phyloP scores from a whole-genome alignment of 1,140 invertebrate species.

The Drosophila pseudoobscura region DNA sequence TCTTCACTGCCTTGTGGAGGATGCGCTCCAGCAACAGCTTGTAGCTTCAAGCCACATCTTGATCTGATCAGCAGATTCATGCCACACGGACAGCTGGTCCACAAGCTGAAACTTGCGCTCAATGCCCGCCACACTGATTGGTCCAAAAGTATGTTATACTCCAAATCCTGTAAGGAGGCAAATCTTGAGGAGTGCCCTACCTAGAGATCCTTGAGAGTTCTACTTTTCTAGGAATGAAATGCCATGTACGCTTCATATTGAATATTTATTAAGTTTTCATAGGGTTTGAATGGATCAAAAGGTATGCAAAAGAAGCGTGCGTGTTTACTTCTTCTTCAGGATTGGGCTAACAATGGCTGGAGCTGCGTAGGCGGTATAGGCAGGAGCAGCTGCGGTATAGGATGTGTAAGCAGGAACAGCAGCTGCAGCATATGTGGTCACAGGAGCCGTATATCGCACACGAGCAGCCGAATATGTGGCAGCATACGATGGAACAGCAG shows the following conservation, averaged over 20 bases:
- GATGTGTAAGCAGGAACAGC: conserved; percentile 10
- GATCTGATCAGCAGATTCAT: conserved; percentile 67
- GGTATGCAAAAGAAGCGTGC: neutral
- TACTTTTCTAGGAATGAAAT: too few species aligned
- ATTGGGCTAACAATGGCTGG: conserved; percentile 48
- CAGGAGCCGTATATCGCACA: conserved; percentile 11
- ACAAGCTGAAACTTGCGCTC: too few species aligned
- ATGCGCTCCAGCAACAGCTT: too few species aligned
- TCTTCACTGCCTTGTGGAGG: too few species aligned
- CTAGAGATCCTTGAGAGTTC: too few species aligned
- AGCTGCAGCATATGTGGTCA: conserved; percentile 27
- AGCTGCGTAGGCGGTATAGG: conserved; percentile 34
- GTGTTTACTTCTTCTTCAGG: conserved; percentile 58
- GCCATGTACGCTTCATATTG: too few species aligned
- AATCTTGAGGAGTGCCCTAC: too few species aligned
- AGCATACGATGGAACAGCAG: conserved; percentile 4
- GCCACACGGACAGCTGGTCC: conserved; percentile 14
- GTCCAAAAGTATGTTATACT: too few species aligned
- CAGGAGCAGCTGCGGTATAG: neutral
- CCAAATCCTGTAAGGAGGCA: too few species aligned
- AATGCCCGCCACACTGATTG: too few species aligned
- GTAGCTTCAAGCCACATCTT: conserved; percentile 29
- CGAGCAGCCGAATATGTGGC: conserved; percentile 40
- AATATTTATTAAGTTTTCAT: too few species aligned
- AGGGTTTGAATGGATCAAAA: neutral